Conservation (phyloP, 2,888 invertebrate species). For the Crocallis elinguaria region DNA sequence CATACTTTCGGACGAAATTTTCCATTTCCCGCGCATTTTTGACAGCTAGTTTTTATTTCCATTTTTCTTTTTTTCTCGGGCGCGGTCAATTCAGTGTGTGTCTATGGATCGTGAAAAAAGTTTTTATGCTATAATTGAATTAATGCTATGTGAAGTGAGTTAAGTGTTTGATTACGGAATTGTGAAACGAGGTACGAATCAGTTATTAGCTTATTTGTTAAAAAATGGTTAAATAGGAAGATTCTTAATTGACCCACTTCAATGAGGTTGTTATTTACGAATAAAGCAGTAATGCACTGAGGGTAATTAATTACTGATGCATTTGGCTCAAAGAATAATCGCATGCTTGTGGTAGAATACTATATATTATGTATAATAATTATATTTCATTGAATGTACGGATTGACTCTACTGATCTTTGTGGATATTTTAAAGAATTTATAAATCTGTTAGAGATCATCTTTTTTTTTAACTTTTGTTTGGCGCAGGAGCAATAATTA, state of each 20-base stretch:
- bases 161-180: constrained; percentile 21
- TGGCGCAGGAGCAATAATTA: no score
- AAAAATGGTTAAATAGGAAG: constrained; percentile 2
- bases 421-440: no score
- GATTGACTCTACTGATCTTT: no score
- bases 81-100: constrained; percentile 18
- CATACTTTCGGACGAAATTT: constrained; percentile 10
- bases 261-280: no score
- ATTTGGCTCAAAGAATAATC: no score
- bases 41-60: constrained; percentile 25
- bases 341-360: no score
- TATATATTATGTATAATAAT: no score
- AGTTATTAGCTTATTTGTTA: constrained; percentile 10
- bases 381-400: no score
- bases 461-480: no score
- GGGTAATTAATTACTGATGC: no score
- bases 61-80: neutral
- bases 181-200: constrained; percentile 22
- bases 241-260: constrained; percentile 2
- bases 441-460: no score
- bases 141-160: constrained; percentile 22
- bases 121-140: constrained; percentile 19
- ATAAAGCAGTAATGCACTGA: no score
- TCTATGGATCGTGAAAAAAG: constrained; percentile 21
- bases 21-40: constrained; percentile 16